phyloP scores from a whole-genome alignment of 1,140 invertebrate genomes.

The Camponotus vicinus region DNA sequence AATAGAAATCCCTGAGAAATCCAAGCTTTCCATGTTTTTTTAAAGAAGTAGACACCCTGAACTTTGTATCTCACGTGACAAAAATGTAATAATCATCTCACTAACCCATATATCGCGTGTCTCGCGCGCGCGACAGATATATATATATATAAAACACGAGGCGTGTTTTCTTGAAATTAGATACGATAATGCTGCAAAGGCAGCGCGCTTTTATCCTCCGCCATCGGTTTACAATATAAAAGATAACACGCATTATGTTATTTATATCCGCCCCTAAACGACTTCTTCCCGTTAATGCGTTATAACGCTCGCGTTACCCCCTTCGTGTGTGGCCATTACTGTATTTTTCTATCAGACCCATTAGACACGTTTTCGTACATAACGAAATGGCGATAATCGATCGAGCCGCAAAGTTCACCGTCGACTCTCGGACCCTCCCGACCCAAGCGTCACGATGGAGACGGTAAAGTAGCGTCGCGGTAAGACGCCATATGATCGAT shows the following conservation, averaged over 20 bases:
- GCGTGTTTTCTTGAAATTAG: conserved; percentile 56
- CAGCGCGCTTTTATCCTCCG: conserved; percentile 38
- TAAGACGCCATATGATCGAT: conserved; percentile 53
- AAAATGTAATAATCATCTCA: conserved; percentile 32
- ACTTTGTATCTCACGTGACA: background rate
- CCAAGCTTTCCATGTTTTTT: too few relatives aligned
- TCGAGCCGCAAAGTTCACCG: conserved; percentile 7
- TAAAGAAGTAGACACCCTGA: too few relatives aligned
- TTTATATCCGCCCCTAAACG: conserved; percentile 60
- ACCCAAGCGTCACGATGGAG: background rate
- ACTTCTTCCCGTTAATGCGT: conserved; percentile 34
- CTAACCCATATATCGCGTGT: conserved; percentile 32
- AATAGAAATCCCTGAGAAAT: too few relatives aligned
- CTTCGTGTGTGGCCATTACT: conserved; percentile 37
- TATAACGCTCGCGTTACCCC: conserved; percentile 44
- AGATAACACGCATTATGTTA: conserved; percentile 54
- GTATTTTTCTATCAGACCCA: conserved; percentile 60
- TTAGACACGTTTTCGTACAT: conserved; percentile 39
- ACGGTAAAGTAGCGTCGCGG: conserved; percentile 25
- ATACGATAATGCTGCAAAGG: conserved; percentile 54
- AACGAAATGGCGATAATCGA: conserved; percentile 40
- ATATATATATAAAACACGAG: background rate
- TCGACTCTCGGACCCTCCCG: conserved; percentile 3
- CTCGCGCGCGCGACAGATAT: background rate
- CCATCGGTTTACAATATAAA: conserved; percentile 48